Base-by-base conservation (phyloP, 2,113 vertebrate species). In the Oreochromis spilurus region DNA sequence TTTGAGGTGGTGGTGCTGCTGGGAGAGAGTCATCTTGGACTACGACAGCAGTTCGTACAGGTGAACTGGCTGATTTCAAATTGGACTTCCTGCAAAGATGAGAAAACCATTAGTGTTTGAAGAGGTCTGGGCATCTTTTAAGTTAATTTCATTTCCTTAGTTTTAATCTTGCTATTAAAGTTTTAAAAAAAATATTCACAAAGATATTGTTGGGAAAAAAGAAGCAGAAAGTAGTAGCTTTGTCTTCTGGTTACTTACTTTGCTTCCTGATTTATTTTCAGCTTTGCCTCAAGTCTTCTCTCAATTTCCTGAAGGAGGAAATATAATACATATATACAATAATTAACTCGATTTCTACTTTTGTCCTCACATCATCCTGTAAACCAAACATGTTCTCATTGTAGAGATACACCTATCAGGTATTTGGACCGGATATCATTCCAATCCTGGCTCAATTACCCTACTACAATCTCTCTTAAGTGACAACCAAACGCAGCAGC, bases 1-100 rank as follows among this genome's bases (percentile, higher is more conserved):
- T 99, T 94, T 99, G 98, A 1, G 98, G 97, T 9, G 98, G 97
- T 0, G 98, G 98, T 1, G 98, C 98, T 0, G 97, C 85, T 9
- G 98, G 98, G 58, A 98, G 96, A 84, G 97, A 97, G 81, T 98
- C 98, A 91, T 99, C 98, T 95, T 99, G 98, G 93, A 99, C 98
- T 84, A 99, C 98, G 1, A 99, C 96, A 13, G 97, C 98, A 92
- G 98, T 97, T 96, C 97, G 97, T 87, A 98, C 96, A 53, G 94
- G 94, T 89, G 98, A 97, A 83, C 97, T 96, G 17, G 78, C 60
- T 2, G 87, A 90, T 40, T 93, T 81, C 45, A 91, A 81, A 87
- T 87, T 97, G 53, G 97, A 96, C 90, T 98, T 98, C 91, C 97
- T 97, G 90, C 16, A 86, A 5, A 52, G 19, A 52, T 36, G 31